Percentiles rank a stretch among this genome's conserved stretches.
These are phyloP conservation scores for Therioaphis trifolii DNA, from an alignment of 2,888 invertebrate species.

Conservation along the genomic window DNA sequence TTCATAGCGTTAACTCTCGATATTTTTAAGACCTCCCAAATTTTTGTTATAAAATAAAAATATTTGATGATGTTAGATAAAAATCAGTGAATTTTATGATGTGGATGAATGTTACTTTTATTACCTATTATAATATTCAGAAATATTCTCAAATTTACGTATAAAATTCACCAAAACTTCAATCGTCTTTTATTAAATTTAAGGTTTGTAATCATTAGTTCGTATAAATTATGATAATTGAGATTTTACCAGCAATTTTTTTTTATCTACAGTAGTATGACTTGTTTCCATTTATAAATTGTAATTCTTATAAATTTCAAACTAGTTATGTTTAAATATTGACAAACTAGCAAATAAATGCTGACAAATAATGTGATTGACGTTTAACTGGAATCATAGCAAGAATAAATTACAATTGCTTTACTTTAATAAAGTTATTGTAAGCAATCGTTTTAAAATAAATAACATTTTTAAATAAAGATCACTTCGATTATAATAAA, in stretches of 20 bases:
- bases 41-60: too few relatives aligned
- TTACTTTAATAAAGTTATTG: not conserved
- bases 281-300: not conserved
- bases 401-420: conserved; percentile 1
- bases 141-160: not conserved
- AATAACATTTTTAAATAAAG: too few relatives aligned
- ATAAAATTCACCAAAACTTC: conserved; percentile 18
- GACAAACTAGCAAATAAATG: conserved; percentile 1
- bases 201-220: conserved; percentile 2
- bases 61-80: too few relatives aligned
- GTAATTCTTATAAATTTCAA: not conserved
- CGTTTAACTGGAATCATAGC: not conserved
- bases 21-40: too few relatives aligned
- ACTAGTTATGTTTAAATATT: conserved; percentile 2
- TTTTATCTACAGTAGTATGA: not conserved
- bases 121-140: not conserved
- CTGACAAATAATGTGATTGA: conserved; percentile 17
- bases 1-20: too few relatives aligned
- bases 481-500: too few relatives aligned
- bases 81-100: too few relatives aligned
- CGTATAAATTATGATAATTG: not conserved
- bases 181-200: not conserved
- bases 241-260: not conserved
- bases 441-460: too few relatives aligned
- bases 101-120: not conserved